Conservation (phyloP, 1,140 invertebrate species). For the Drosophila varians region DNA sequence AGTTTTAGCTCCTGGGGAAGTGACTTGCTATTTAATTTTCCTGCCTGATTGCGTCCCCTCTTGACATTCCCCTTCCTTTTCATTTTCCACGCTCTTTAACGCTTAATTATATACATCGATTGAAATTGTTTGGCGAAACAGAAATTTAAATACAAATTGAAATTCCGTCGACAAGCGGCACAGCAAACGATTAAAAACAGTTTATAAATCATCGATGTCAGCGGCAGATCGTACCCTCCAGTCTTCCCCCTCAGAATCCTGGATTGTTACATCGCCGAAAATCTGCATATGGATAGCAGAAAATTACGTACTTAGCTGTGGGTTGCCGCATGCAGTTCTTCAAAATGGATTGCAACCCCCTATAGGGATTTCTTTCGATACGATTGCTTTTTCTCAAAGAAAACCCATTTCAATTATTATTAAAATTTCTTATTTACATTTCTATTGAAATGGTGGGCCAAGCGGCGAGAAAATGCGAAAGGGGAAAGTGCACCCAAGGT, state of each 20-base stretch:
- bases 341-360: constrained; percentile 31
- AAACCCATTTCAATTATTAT: constrained; percentile 79
- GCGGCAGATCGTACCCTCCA: constrained; percentile 5
- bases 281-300: constrained; percentile 57
- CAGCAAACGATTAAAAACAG: constrained; percentile 59
- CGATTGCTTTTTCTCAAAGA: constrained; percentile 15
- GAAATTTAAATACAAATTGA: constrained; percentile 26
- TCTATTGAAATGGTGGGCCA: constrained; percentile 65
- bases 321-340: constrained; percentile 67
- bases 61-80: constrained; percentile 6
- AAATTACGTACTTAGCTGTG: constrained; percentile 61
- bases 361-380: constrained; percentile 9
- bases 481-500: constrained; percentile 43
- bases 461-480: too few relatives aligned
- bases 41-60: neutral
- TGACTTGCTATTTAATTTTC: constrained; percentile 15
- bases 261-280: constrained; percentile 6
- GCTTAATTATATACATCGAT: constrained; percentile 62
- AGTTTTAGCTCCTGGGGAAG: constrained; percentile 8
- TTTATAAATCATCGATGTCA: constrained; percentile 72
- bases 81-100: constrained; percentile 42
- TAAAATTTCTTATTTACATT: constrained; percentile 80
- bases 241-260: neutral
- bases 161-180: constrained; percentile 25
- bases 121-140: constrained; percentile 44